Evolutionary conservation across 2,888 invertebrate species (phyloP), one percentile per base, ranked within the genome.

Genomic region (Conchocele bisecta): DNA sequence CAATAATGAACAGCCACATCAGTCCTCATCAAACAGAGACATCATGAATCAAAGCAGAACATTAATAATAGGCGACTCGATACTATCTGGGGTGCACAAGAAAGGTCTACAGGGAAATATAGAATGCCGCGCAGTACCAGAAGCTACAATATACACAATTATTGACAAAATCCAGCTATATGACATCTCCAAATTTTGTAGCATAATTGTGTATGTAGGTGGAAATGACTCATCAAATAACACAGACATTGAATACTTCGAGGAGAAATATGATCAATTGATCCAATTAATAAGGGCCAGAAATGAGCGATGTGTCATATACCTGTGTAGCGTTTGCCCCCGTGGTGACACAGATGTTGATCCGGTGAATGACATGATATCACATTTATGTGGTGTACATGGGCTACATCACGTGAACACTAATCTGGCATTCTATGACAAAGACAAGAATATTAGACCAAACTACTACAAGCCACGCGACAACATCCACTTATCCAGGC

Each of bases 181-280:
- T 28, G 48, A 48, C 17, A n/a, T 28, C 28, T 48, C 48, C 11
- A 48, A 48, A 48, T 28, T 48, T n/a, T 13, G 29, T 13, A 17
- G 31, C 26, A 48, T 48, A n/a, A 31, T 48, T 28, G 17, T 48
- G 3, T 48, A 48, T 48, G 48, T 48, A 28, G 48, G 48, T 13
- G 48, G 48, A 6, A 48, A 48, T 48, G 48, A 48, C 48, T 46
- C 22, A 7, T 46, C 46, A 20, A 48, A n/a, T n/a, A 48, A 48
- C 31, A 48, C 48, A 29, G 48, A 28, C 28, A 28, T 48, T 4
- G 48, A 48, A 28, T 48, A 28, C 9, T 48, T 48, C 31, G 48
- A 48, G 22, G 48, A 48, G 22, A 46, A 48, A 28, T 48, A 48
- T 28, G 48, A 48, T n/a, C 48, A 48, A 17, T 17, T 48, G 15